Evolutionary conservation across 2,797 vertebrate genomes (phyloP), one percentile per base, ranked within the genome.

Genomic region (Dipus sagitta): DNA sequence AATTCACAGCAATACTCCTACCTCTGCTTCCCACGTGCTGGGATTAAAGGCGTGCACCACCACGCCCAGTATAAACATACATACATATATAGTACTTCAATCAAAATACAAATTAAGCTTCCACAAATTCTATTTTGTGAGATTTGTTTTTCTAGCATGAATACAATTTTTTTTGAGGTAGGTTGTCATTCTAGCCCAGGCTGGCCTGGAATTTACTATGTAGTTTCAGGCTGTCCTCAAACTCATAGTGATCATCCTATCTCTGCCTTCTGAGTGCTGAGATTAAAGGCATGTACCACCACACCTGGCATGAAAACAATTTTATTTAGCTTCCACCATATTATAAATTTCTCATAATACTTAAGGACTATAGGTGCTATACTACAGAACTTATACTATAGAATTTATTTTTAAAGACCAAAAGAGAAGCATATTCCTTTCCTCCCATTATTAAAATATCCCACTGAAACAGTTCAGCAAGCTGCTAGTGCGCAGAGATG

Each of bases 21-120:
- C 47, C 47, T 10, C 47, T 47, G 47, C 47, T 47, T 47, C 47
- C 47, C 47, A 47, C 6, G 47, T 47, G 47, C 47, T 47, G 47
- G 47, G 47, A 47, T 47, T 47, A 47, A 9, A 47, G 47, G 47
- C 7, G 1, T 47, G 47, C 11, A 47, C 47, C 47, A 47, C 47
- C 47, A 47, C 11, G 11, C 47, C 47, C 47, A 11, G 47, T 11
- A 47, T 11, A 47, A 47, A 47, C 9, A 47, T 47, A 47, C 9
- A 47, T 47, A 82, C 9, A 26, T 18, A 75, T 6, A 67, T 18
- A 68, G 15, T 65, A 72, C 75, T 87, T 88, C 1, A 86, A 68
- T 85, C 62, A 67, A 96, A 78, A 65, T 47, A n/a, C 93, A 90
- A 60, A 72, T 64, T 86, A 26, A 47, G 68, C 30, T 81, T 82